Conservation (phyloP, 2,113 vertebrate genomes). For the Rhinopomastus cyanomelas region DNA sequence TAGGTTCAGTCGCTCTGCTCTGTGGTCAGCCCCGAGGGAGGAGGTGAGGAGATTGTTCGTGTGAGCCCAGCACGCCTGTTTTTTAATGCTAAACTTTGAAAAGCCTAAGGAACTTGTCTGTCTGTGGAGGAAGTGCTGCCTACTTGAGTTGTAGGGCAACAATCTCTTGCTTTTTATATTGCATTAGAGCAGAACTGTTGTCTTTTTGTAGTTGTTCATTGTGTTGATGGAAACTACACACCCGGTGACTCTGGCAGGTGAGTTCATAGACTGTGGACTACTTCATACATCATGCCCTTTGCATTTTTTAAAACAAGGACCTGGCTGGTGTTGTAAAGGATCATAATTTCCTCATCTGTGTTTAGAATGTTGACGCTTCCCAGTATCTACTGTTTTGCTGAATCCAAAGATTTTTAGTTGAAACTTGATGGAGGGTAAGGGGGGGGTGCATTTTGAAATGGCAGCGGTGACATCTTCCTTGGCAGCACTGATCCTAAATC, state of each 20-base stretch:
- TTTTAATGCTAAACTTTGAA: not conserved
- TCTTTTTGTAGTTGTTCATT: conserved; percentile 67
- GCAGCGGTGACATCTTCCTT: not conserved
- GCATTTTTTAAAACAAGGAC: not conserved
- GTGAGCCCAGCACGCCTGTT: not conserved
- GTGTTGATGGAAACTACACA: conserved; percentile 53
- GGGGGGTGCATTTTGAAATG: conserved; percentile 1
- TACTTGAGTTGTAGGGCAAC: conserved; percentile 28
- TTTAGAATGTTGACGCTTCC: conserved; percentile 57
- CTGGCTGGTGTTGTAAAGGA: not conserved
- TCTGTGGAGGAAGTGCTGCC: not conserved
- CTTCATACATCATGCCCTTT: conserved; percentile 9
- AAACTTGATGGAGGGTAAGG: conserved; percentile 27
- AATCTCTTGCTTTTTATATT: conserved; percentile 31
- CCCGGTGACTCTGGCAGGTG: conserved; percentile 16
- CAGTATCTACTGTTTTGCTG: conserved; percentile 63
- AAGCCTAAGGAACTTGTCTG: not conserved
- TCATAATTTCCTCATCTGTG: conserved; percentile 8
- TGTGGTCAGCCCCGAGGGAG: too few species aligned
- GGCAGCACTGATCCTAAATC: conserved; percentile 19
- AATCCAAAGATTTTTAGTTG: conserved; percentile 75
- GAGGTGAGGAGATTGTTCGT: too few species aligned
- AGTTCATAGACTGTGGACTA: not conserved
- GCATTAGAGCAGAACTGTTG: conserved; percentile 27
- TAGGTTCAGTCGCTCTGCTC: not conserved